A percentile compares a stretch with the other conserved stretches of the same genome.
These are phyloP conservation scores for Xiphophorus couchianus DNA, from an alignment of 2,113 vertebrate genomes.

Conservation along the genomic window DNA sequence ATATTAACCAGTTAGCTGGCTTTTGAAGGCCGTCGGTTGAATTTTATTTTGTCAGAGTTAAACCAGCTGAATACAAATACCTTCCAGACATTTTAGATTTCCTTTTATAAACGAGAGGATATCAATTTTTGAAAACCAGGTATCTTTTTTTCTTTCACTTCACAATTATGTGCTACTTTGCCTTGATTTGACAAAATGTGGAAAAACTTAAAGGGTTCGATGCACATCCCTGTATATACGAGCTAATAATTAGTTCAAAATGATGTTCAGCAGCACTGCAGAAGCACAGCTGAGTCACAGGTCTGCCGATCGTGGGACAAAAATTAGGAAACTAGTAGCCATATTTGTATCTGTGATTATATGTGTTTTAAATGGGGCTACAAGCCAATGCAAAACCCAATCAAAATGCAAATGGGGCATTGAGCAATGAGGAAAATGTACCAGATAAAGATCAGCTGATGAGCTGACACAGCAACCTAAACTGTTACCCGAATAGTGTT, in stretches of 20 bases:
- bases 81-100: background rate
- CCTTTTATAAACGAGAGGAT: no score
- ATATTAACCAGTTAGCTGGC: no score
- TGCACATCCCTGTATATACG: background rate
- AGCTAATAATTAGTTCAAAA: background rate
- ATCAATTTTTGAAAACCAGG: background rate
- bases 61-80: background rate
- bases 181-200: background rate
- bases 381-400: slow-evolving; percentile 34
- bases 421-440: slow-evolving; percentile 18
- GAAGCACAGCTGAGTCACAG: slow-evolving; percentile 24
- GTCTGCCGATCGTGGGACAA: slow-evolving; percentile 12
- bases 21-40: no score
- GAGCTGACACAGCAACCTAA: slow-evolving; percentile 57
- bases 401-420: slow-evolving; percentile 64
- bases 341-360: slow-evolving; percentile 44
- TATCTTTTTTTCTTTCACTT: no score
- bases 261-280: background rate
- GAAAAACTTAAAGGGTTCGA: background rate
- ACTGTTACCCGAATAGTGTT: slow-evolving; percentile 20
- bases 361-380: slow-evolving; percentile 52
- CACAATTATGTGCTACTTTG: background rate
- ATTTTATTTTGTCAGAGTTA: background rate
- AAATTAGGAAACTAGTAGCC: background rate
- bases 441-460: slow-evolving; percentile 46